Evolutionary conservation across 2,113 vertebrate species (phyloP), one percentile per base, ranked within the genome.

Genomic region (Gasterosteus aculeatus): DNA sequence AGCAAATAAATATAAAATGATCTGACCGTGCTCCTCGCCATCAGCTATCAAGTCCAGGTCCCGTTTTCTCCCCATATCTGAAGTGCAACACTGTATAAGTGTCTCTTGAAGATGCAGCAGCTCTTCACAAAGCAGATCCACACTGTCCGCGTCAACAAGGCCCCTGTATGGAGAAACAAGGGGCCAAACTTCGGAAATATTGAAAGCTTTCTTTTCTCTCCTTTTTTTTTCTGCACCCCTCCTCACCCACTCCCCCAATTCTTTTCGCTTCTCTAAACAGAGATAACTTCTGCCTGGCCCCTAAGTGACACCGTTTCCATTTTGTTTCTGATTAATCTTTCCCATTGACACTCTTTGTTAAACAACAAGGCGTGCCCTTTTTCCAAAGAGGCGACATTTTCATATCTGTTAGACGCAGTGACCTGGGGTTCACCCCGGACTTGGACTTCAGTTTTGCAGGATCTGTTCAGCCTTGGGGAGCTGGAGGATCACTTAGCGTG

Each of bases 321-420:
- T 98, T 98, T 96, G 95, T 96, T 96, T 96, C 96, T 96, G 97
- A 99, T 99, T 99, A 98, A 99, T 99, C 97, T 99, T 96, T 93
- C 92, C 95, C 97, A 97, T 96, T 99, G 98, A 98, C 98, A 99
- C 96, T 99, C 98, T 99, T 99, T 99, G 98, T 99, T 99, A 98
- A 99, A 97, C 96, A 97, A 97, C 96, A 96, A 98, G 98, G 96
- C 96, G 94, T 95, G 95, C 95, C 95, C 95, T 95, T 95, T 81
- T 95, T 80, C 89, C 85, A 90, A 96, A 95, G 95, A 96, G 95
- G 96, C 93, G 96, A 97, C 97, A 98, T 99, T 99, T 99, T 99
- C 96, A 98, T 98, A 98, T 99, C 96, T 96, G 96, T 98, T 98
- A 99, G 98, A 99, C 98, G 95, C 94, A 90, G 92, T 99, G 98